A percentile compares a stretch with the other conserved stretches of the same genome.
Evolutionary conservation across 2,113 vertebrate genomes (phyloP).

Genomic region (Meles meles): DNA sequence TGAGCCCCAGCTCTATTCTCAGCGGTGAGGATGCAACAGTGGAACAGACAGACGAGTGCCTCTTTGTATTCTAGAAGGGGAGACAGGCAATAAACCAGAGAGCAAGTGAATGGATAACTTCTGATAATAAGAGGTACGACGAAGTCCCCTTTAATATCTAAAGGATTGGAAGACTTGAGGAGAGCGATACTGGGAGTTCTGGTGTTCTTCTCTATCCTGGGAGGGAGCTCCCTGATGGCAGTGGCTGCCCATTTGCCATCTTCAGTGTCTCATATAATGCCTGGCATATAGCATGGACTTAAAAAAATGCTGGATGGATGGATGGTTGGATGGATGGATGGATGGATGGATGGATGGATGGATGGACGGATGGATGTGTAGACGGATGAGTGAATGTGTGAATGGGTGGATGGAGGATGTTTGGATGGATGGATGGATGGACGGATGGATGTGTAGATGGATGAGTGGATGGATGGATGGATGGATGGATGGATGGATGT

Average conservation of each 20-base stretch:
- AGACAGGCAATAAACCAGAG: background rate
- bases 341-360: fast-evolving
- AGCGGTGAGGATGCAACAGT: background rate
- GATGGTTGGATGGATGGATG: fast-evolving
- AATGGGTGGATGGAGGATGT: no score
- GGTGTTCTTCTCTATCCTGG: background rate
- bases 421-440: fast-evolving
- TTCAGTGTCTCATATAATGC: background rate
- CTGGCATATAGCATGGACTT: background rate
- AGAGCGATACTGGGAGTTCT: background rate
- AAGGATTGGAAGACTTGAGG: background rate
- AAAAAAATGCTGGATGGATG: background rate
- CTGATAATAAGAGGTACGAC: background rate
- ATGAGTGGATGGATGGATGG: no score
- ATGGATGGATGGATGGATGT: fast-evolving
- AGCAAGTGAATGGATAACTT: background rate
- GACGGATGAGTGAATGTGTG: no score
- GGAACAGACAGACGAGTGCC: background rate
- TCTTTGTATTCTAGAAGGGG: background rate
- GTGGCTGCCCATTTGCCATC: background rate
- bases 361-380: no score
- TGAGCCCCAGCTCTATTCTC: no score
- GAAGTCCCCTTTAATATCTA: background rate
- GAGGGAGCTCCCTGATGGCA: background rate
- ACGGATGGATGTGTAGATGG: fast-evolving